Conservation (phyloP, 2,113 vertebrate genomes). For the Ammodytes dubius region DNA sequence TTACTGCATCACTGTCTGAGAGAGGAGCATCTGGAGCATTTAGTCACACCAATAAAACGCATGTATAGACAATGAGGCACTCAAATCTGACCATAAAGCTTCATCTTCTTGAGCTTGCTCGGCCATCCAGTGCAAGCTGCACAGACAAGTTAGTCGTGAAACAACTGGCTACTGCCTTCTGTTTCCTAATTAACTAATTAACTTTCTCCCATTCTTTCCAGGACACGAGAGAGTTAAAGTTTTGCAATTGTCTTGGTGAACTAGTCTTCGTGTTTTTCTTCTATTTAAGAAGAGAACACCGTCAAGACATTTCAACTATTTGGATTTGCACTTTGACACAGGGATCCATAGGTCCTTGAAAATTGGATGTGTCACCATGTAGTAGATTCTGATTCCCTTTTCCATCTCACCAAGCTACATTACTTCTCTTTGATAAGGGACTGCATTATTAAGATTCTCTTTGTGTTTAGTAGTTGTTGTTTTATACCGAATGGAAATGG, state of each 20-base stretch:
- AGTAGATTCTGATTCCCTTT: not conserved
- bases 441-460: not conserved
- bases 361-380: not conserved
- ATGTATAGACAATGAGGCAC: constrained; percentile 71
- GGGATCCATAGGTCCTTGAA: not conserved
- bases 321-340: not conserved
- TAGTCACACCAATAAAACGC: constrained; percentile 72
- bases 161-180: constrained; percentile 65
- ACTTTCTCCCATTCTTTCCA: constrained; percentile 29
- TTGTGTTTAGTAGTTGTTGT: not conserved
- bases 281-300: not conserved
- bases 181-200: constrained; percentile 24
- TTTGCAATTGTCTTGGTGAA: constrained; percentile 23
- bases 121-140: constrained; percentile 47
- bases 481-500: not conserved
- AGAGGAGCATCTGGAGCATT: constrained; percentile 74
- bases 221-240: constrained; percentile 11
- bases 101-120: constrained; percentile 57
- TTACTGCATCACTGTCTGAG: constrained; percentile 67
- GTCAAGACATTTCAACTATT: not conserved
- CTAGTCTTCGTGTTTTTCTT: too few species aligned
- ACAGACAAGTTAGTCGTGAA: constrained; percentile 42
- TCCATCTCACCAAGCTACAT: not conserved
- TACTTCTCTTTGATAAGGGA: not conserved
- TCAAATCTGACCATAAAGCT: constrained; percentile 73